A percentile compares a stretch with the other conserved stretches of the same genome.
phyloP scores from a whole-genome alignment of 1,140 invertebrate species.

The Tetraneura akinire region DNA sequence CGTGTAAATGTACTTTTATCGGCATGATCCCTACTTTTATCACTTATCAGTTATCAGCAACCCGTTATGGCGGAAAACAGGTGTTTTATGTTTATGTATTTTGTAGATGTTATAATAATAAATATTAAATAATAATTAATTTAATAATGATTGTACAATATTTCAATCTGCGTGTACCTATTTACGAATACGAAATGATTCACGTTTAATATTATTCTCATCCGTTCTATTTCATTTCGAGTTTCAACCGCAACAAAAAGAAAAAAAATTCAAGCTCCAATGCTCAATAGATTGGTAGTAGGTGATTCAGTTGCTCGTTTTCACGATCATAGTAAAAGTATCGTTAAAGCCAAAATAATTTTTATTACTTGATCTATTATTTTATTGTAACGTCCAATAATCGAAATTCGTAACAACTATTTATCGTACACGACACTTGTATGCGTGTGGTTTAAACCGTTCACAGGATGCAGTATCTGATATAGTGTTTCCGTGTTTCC shows the following conservation, averaged over 20 bases:
- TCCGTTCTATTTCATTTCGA: conserved; percentile 39
- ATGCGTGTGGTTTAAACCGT: neutral
- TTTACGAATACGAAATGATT: conserved; percentile 24
- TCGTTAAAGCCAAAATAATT: neutral
- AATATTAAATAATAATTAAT: too few relatives aligned
- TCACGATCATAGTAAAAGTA: neutral
- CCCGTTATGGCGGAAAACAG: conserved; percentile 41
- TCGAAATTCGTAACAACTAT: neutral
- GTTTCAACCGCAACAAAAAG: neutral
- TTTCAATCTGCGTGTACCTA: neutral
- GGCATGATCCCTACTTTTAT: too few relatives aligned
- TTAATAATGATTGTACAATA: too few relatives aligned
- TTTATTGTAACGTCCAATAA: neutral
- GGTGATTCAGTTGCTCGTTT: neutral
- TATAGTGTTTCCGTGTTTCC: neutral
- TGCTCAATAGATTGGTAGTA: neutral
- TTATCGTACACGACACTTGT: neutral
- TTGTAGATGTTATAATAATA: neutral
- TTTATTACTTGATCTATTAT: neutral
- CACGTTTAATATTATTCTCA: conserved; percentile 12
- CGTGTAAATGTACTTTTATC: too few relatives aligned
- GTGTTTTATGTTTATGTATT: conserved; percentile 44
- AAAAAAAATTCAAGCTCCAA: neutral
- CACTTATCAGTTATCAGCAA: neutral
- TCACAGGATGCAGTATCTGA: neutral